Percentiles rank a stretch among this genome's conserved stretches.
These are phyloP conservation scores for Coturnix japonica DNA, from an alignment of 2,113 vertebrate genomes.

Conservation along the genomic window DNA sequence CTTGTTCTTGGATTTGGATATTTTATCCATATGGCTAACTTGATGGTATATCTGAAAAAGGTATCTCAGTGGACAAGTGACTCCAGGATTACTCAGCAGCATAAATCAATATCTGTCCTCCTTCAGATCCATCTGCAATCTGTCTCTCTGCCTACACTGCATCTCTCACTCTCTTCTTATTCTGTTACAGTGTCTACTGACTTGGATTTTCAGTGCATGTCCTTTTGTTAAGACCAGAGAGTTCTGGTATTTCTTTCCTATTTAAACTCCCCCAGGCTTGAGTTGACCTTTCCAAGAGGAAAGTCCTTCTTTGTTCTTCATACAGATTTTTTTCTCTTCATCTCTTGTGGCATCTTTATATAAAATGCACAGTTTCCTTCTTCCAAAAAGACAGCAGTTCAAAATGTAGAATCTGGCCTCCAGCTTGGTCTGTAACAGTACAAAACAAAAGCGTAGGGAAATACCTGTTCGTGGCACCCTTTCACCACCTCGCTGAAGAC, in stretches of 20 bases:
- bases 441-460: not conserved
- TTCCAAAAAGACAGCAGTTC: not conserved
- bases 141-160: conserved; percentile 36
- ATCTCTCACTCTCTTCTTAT: not conserved
- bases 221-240: not conserved
- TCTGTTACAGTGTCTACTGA: not conserved
- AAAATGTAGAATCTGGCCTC: not conserved
- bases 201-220: not conserved
- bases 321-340: not conserved
- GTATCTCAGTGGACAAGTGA: conserved; percentile 17
- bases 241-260: not conserved
- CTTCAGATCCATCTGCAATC: conserved; percentile 34
- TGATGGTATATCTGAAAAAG: not conserved
- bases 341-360: not conserved
- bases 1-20: not conserved
- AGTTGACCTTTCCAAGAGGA: not conserved
- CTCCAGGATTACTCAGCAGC: conserved; percentile 28
- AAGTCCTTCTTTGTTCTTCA: not conserved
- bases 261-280: not conserved
- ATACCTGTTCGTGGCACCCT: not conserved
- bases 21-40: not conserved
- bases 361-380: not conserved
- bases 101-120: conserved; percentile 17
- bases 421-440: not conserved
- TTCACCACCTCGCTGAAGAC: not conserved